Evolutionary conservation across 2,113 vertebrate genomes (phyloP), one percentile per base, ranked within the genome.

Genomic region (Eulemur macaco): DNA sequence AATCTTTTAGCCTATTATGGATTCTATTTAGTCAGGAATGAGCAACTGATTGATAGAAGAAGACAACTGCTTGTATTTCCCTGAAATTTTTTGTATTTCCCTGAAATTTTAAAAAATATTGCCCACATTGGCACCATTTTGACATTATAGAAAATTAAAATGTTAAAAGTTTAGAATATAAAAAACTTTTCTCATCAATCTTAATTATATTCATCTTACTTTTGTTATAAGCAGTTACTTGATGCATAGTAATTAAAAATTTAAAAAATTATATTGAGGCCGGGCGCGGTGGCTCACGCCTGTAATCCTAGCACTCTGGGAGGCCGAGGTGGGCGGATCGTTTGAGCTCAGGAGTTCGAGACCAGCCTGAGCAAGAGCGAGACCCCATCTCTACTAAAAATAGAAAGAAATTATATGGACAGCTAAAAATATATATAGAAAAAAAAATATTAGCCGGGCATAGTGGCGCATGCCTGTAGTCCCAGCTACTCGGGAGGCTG

Each of bases 41-140:
- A 80, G 73, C 64, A 97, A 60, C 47, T 50, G 12, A 45, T 3
- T 42, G 29, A 73, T 3, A 69, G 34, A 77, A 82, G 45, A 91
- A 42, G 31, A 60, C 0, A 25, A 31, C 0, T 58, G 39, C 56
- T 37, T 94, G 6, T 21, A 66, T 82, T 88, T 85, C 52, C 47
- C 17, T 74, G 58, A 88, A 52, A 56, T 60, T 82, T 96, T 93
- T 37, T 94, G 6, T 21, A 66, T 82, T 88, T 85, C 52, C 47
- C 17, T 74, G 58, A 88, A 52, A 56, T 60, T 82, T 96, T 93
- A 64, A 95, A 58, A 85, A 81, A 76, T 83, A 89, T 2, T 39
- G 58, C 34, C 31, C 78, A 82, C 20, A 86, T 10, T 69, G 23
- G 25, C 66, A 73, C 12, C 29, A 78, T 56, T 94, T 73, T 74